These are phyloP conservation scores for Virgularia gustaviana DNA, from an alignment of 92 coral and sea anemone species.

Conservation along the genomic window DNA sequence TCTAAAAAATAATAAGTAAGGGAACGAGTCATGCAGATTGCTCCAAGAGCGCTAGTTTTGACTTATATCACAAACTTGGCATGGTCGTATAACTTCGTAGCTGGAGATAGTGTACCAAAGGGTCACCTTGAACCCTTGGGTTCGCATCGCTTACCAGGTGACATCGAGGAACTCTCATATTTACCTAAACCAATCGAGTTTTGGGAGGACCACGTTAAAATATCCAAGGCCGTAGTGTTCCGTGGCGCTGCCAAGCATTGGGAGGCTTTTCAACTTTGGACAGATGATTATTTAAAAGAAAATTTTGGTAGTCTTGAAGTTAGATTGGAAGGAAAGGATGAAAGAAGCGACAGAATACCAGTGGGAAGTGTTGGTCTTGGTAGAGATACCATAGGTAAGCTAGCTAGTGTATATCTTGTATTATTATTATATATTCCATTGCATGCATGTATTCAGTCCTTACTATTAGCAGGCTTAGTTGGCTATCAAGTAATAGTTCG, in stretches of 20 bases:
- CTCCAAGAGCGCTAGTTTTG: too few species aligned
- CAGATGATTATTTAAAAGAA: slow-evolving; percentile 64
- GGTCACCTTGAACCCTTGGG: slow-evolving; percentile 87
- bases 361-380: slow-evolving; percentile 86
- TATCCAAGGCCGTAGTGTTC: slow-evolving; percentile 71
- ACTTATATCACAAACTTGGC: too few species aligned
- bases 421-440: too few species aligned
- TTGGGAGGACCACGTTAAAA: slow-evolving; percentile 82
- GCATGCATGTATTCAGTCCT: too few species aligned
- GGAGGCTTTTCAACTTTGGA: slow-evolving; percentile 73
- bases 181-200: slow-evolving; percentile 78
- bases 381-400: slow-evolving; percentile 75
- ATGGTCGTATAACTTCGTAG: too few species aligned
- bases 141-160: slow-evolving; percentile 69
- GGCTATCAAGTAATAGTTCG: too few species aligned
- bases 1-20: too few species aligned
- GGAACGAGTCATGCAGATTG: too few species aligned
- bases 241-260: slow-evolving; percentile 81
- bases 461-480: too few species aligned
- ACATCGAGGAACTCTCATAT: slow-evolving; percentile 64
- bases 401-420: too few species aligned
- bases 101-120: background rate
- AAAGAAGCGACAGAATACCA: slow-evolving; percentile 74
- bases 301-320: slow-evolving; percentile 76
- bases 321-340: slow-evolving; percentile 80